Conservation (phyloP, 2,888 invertebrate species). For the Sinotaia quadrata region DNA sequence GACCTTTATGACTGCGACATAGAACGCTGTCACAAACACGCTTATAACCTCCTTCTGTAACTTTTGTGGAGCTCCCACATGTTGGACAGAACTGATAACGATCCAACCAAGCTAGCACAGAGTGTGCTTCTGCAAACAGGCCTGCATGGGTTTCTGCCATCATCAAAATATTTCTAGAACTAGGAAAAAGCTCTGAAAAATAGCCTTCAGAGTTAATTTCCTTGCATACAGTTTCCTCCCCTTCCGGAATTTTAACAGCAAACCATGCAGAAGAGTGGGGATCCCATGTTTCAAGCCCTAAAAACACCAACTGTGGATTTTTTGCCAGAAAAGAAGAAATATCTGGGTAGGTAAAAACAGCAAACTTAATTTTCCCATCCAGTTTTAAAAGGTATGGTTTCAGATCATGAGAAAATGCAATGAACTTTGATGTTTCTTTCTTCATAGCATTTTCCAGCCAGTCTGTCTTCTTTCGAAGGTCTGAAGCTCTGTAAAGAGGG, state of each 20-base stretch:
- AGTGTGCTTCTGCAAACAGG: conserved; percentile 70
- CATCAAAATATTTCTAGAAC: conserved; percentile 46
- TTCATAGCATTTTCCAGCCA: conserved; percentile 59
- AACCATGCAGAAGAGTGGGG: conserved; percentile 59
- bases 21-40: conserved; percentile 58
- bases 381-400: conserved; percentile 48
- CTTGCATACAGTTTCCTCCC: conserved; percentile 41
- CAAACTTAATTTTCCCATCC: conserved; percentile 40
- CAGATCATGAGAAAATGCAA: conserved; percentile 61
- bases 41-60: conserved; percentile 69
- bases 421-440: conserved; percentile 55
- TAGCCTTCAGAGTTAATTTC: conserved; percentile 38
- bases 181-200: conserved; percentile 51
- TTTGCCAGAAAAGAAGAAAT: conserved; percentile 46
- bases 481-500: conserved; percentile 63
- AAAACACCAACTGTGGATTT: conserved; percentile 58
- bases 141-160: conserved; percentile 63
- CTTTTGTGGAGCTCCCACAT: conserved; percentile 67
- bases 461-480: conserved; percentile 61
- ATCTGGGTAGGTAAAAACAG: conserved; percentile 47
- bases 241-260: conserved; percentile 59
- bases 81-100: conserved; percentile 72
- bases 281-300: conserved; percentile 56
- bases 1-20: conserved; percentile 67
- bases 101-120: conserved; percentile 72